phyloP scores from a whole-genome alignment of 2,797 vertebrate genomes.

The Crypturellus tataupa region DNA sequence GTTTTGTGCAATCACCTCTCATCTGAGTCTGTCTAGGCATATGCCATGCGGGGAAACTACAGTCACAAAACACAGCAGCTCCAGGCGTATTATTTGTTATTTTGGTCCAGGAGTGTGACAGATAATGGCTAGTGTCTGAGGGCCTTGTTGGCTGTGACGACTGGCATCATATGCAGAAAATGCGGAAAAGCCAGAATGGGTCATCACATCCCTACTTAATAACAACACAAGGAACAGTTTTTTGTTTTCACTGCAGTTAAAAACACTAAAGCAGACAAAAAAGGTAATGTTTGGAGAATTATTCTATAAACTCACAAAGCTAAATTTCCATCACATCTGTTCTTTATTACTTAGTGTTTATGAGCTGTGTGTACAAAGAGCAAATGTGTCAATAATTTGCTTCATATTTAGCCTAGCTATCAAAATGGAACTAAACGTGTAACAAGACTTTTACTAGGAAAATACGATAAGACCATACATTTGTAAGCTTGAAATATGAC shows the following conservation, averaged over 20 bases:
- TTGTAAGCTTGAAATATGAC: not conserved
- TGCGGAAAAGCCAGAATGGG: conserved; percentile 14
- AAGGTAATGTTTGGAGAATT: conserved; percentile 50
- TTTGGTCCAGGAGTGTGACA: conserved; percentile 76
- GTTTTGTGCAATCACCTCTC: conserved; percentile 82
- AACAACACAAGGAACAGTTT: conserved; percentile 15
- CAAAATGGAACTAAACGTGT: conserved; percentile 2
- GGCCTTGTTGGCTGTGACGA: conserved; percentile 61
- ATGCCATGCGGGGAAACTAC: conserved; percentile 74
- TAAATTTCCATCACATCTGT: conserved; percentile 46
- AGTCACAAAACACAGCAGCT: conserved; percentile 75
- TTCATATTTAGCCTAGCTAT: conserved; percentile 34
- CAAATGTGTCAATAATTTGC: conserved; percentile 28
- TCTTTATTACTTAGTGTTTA: conserved; percentile 62
- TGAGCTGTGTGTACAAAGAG: conserved; percentile 29
- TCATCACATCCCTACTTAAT: conserved; percentile 33
- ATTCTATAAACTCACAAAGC: conserved; percentile 21
- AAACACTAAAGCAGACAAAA: conserved; percentile 29
- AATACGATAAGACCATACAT: not conserved
- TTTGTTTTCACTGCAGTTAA: conserved; percentile 54
- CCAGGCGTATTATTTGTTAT: conserved; percentile 82
- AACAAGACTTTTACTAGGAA: not conserved
- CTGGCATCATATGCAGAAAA: conserved; percentile 65
- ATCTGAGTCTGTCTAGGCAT: conserved; percentile 77
- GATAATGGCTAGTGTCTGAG: conserved; percentile 76